Conservation (phyloP, 2,113 vertebrate genomes). For the Rhabdomys dilectus region DNA sequence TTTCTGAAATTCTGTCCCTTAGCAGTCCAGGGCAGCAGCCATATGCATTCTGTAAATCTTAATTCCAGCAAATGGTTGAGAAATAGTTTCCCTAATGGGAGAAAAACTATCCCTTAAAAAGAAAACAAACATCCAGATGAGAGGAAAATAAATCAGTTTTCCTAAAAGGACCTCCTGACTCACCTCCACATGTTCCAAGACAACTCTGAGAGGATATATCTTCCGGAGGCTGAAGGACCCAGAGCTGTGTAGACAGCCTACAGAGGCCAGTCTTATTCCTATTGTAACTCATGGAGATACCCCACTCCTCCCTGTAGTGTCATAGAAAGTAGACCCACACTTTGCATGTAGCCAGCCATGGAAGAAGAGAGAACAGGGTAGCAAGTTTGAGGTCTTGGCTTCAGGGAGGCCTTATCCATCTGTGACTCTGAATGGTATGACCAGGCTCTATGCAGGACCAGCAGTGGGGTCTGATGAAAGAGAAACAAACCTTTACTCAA, state of each 20-base stretch:
- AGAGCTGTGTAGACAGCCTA: slow-evolving; percentile 33
- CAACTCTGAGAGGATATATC: background rate
- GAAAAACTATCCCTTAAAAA: slow-evolving; percentile 89
- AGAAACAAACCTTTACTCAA: slow-evolving; percentile 17
- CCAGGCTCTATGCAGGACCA: slow-evolving; percentile 69
- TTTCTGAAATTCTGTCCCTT: slow-evolving; percentile 81
- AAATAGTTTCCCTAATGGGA: slow-evolving; percentile 82
- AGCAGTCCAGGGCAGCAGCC: slow-evolving; percentile 69
- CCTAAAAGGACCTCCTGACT: slow-evolving; percentile 45
- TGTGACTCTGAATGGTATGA: slow-evolving; percentile 66
- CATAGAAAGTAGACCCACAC: slow-evolving; percentile 52
- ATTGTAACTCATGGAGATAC: slow-evolving; percentile 82
- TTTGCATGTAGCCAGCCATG: background rate
- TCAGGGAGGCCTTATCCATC: slow-evolving; percentile 79
- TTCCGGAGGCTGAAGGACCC: background rate
- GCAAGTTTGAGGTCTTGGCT: slow-evolving; percentile 23
- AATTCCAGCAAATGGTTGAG: slow-evolving; percentile 91
- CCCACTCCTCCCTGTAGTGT: slow-evolving; percentile 79
- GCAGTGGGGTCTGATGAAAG: background rate
- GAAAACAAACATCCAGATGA: slow-evolving; percentile 79
- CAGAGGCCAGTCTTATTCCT: slow-evolving; percentile 78
- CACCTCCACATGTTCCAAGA: slow-evolving; percentile 14
- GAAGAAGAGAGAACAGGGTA: slow-evolving; percentile 21
- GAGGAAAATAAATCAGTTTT: slow-evolving; percentile 75
- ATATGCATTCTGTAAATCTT: slow-evolving; percentile 84